Conservation (phyloP, 2,113 vertebrate genomes). For the Scophthalmus maximus region DNA sequence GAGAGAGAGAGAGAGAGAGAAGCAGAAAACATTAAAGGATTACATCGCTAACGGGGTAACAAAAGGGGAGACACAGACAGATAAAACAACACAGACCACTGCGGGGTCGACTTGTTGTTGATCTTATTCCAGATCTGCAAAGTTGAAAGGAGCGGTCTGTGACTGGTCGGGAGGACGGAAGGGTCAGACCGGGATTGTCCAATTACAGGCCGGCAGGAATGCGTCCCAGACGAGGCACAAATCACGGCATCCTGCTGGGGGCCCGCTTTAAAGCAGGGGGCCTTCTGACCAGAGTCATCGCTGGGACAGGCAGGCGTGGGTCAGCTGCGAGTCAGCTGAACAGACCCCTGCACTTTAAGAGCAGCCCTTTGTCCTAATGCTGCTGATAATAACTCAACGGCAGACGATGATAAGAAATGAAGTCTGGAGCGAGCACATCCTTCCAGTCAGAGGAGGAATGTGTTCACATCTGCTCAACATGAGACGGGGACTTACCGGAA, state of each 20-base stretch:
- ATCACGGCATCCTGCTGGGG: neutral
- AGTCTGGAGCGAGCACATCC: neutral
- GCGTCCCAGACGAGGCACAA: neutral
- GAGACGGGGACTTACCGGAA: neutral
- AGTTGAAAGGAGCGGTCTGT: neutral
- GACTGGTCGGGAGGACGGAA: conserved; percentile 27
- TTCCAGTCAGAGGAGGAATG: neutral
- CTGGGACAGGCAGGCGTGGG: conserved; percentile 34
- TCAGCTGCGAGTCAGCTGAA: conserved; percentile 57
- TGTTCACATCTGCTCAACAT: conserved; percentile 1
- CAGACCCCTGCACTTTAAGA: conserved; percentile 7
- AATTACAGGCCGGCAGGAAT: conserved; percentile 49
- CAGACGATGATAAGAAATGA: conserved; percentile 6
- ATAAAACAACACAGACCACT: conserved; percentile 12
- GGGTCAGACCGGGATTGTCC: conserved; percentile 48
- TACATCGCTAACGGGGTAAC: conserved; percentile 1
- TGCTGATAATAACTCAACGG: conserved; percentile 1
- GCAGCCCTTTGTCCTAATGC: conserved; percentile 11
- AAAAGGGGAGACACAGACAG: conserved; percentile 22
- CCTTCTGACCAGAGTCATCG: too few relatives aligned
- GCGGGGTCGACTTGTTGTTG: neutral
- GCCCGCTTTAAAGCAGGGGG: too few relatives aligned
- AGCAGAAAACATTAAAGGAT: conserved; percentile 24
- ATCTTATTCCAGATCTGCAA: neutral
- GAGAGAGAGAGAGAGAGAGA: too few relatives aligned